phyloP scores from a whole-genome alignment of 2,113 vertebrate genomes.

The Aythya baeri region DNA sequence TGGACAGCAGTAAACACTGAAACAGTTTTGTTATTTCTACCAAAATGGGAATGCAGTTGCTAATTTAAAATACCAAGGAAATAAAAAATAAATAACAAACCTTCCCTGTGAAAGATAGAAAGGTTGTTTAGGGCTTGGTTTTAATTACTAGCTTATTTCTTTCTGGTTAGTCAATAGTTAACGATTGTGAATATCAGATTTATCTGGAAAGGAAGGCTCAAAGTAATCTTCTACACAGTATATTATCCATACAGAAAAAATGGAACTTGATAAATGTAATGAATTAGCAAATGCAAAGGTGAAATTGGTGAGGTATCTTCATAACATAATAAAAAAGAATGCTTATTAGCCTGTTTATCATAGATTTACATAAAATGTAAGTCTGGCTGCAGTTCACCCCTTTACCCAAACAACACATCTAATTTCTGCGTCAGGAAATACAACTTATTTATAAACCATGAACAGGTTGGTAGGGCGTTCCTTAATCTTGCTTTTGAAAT shows the following conservation, averaged over 20 bases:
- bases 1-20: neutral
- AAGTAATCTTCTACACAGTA: neutral
- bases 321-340: neutral
- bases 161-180: neutral
- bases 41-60: neutral
- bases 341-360: slow-evolving; percentile 52
- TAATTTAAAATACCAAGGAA: neutral
- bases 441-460: slow-evolving; percentile 76
- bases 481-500: slow-evolving; percentile 81
- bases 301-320: neutral
- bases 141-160: neutral
- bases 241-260: neutral
- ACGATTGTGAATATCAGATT: neutral
- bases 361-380: slow-evolving; percentile 35
- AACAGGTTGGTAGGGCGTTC: slow-evolving; percentile 74
- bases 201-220: neutral
- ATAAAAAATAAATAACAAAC: neutral
- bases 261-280: neutral
- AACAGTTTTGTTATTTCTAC: neutral
- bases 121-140: neutral
- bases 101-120: neutral
- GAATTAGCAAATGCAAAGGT: neutral
- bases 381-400: slow-evolving; percentile 54
- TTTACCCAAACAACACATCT: neutral
- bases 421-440: slow-evolving; percentile 54